A percentile compares a stretch with the other conserved stretches of the same genome.
Conservation (phyloP, 1,140 invertebrate species). For the Drosophila obscura region DNA sequence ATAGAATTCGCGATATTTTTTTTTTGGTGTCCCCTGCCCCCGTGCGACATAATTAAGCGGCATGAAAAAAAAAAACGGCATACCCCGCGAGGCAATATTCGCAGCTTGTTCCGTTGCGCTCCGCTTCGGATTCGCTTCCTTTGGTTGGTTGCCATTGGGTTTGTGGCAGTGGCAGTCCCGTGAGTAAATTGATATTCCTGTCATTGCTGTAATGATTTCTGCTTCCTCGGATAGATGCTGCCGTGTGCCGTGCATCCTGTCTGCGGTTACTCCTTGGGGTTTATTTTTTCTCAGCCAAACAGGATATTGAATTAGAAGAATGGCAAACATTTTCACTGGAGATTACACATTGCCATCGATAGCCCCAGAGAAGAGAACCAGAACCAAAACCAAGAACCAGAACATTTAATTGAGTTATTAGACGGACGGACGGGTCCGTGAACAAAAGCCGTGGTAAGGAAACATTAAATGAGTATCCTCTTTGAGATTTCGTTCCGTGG, state of each 20-base stretch:
- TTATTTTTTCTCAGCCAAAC: slow-evolving; percentile 41
- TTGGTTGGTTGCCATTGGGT: too few relatives aligned
- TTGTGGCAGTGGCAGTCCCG: slow-evolving; percentile 11
- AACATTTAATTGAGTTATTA: slow-evolving; percentile 79
- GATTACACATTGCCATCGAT: slow-evolving; percentile 67
- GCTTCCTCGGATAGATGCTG: slow-evolving; percentile 55
- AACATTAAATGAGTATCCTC: neutral
- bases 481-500: slow-evolving; percentile 23
- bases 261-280: slow-evolving; percentile 49
- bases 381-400: slow-evolving; percentile 1
- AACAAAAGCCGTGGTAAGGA: slow-evolving; percentile 22
- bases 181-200: slow-evolving; percentile 78
- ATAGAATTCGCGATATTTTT: slow-evolving; percentile 38
- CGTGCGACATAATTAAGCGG: slow-evolving; percentile 62
- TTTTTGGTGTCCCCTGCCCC: slow-evolving; percentile 17
- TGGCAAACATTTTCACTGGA: slow-evolving; percentile 64
- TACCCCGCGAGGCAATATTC: slow-evolving; percentile 26
- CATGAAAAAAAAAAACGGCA: slow-evolving; percentile 25
- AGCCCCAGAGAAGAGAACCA: slow-evolving; percentile 7
- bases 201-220: slow-evolving; percentile 74
- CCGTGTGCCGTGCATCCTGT: slow-evolving; percentile 59
- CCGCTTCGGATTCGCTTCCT: slow-evolving; percentile 30
- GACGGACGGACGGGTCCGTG: slow-evolving; percentile 32
- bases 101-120: slow-evolving; percentile 44
- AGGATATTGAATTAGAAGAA: slow-evolving; percentile 78